These are phyloP conservation scores for Huso huso DNA, from an alignment of 2,797 vertebrate species.

Conservation along the genomic window DNA sequence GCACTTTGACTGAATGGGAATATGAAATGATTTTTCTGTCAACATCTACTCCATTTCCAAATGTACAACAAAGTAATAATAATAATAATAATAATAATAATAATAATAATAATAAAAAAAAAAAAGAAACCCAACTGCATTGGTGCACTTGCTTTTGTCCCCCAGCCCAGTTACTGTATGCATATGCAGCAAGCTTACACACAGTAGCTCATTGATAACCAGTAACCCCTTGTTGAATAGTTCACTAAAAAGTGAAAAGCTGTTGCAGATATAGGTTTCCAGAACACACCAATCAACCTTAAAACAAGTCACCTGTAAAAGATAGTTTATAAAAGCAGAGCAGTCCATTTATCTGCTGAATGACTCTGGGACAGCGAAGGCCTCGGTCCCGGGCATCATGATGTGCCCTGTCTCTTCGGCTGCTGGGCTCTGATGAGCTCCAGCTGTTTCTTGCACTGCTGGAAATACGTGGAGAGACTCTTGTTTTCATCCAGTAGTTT, in stretches of 20 bases:
- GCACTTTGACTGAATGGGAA: no score
- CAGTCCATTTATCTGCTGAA: slow-evolving; percentile 48
- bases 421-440: slow-evolving; percentile 96
- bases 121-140: no score
- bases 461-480: slow-evolving; percentile 95
- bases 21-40: no score
- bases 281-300: slow-evolving; percentile 61
- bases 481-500: slow-evolving; percentile 98
- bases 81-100: no score
- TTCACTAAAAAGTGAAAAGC: slow-evolving; percentile 23
- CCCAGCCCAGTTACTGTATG: no score
- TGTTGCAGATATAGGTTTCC: slow-evolving; percentile 42
- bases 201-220: slow-evolving; percentile 24
- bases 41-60: no score
- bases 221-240: neutral
- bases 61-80: no score
- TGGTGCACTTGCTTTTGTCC: no score
- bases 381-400: slow-evolving; percentile 64
- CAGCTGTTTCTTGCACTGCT: slow-evolving; percentile 97
- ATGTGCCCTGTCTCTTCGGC: slow-evolving; percentile 95
- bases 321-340: slow-evolving; percentile 33
- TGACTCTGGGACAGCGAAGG: slow-evolving; percentile 22
- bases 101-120: no score
- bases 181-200: slow-evolving; percentile 43
- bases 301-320: slow-evolving; percentile 46